Percentiles rank a stretch among this genome's conserved stretches.
Conservation (phyloP, 2,888 invertebrate species). For the Ypsolopha scabrella region DNA sequence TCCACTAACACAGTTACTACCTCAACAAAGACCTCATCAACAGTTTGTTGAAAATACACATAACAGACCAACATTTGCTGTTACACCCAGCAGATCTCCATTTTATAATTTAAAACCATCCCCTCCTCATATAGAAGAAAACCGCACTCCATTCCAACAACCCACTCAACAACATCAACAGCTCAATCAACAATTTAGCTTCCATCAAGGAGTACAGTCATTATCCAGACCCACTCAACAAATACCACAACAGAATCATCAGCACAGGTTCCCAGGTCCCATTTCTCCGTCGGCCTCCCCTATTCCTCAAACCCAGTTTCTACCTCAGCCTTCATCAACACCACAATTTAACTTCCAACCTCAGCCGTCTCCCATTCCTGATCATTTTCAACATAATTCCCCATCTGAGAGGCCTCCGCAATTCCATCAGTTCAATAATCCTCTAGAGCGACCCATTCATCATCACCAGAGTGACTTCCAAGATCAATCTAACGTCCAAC, state of each 20-base stretch:
- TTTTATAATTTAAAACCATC: conserved; percentile 59
- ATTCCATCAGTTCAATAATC: conserved; percentile 39
- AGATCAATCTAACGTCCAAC: conserved; percentile 35
- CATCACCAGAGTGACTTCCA: conserved; percentile 29
- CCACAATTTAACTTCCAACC: conserved; percentile 46
- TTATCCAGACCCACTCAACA: conserved; percentile 38
- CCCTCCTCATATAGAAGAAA: conserved; percentile 51
- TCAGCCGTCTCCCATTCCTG: conserved; percentile 41
- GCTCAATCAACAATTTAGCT: conserved; percentile 43
- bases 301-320: conserved; percentile 12
- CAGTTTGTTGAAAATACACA: conserved; percentile 45
- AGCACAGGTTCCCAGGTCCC: conserved; percentile 29
- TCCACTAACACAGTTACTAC: conserved; percentile 55
- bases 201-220: conserved; percentile 51
- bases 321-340: conserved; percentile 32
- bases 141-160: conserved; percentile 48
- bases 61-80: conserved; percentile 43
- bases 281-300: conserved; percentile 24
- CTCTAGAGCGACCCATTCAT: conserved; percentile 33
- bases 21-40: conserved; percentile 53
- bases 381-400: conserved; percentile 9
- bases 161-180: conserved; percentile 25
- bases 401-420: conserved; percentile 30
- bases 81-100: conserved; percentile 45
- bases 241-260: conserved; percentile 29